Evolutionary conservation across 2,888 invertebrate genomes (phyloP).

Genomic region (Spatulosminthurus flaviceps): DNA sequence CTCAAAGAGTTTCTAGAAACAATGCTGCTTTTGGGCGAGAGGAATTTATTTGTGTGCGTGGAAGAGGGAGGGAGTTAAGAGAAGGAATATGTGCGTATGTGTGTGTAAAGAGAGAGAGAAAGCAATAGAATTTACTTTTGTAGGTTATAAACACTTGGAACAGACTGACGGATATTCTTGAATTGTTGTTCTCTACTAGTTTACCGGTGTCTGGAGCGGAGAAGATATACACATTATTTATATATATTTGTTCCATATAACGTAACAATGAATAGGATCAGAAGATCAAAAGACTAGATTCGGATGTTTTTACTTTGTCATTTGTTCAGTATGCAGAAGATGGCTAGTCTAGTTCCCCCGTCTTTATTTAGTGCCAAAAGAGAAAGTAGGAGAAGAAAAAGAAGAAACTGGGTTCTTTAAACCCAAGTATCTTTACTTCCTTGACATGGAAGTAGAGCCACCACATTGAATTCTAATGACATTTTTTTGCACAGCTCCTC

Average conservation of each 20-base stretch:
- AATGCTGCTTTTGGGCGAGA: slow-evolving; percentile 18
- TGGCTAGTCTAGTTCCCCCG: slow-evolving; percentile 31
- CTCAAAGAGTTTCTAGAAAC: slow-evolving; percentile 33
- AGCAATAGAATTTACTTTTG: not conserved
- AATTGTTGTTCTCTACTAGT: no score
- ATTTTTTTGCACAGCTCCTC: slow-evolving; percentile 26
- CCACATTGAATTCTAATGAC: slow-evolving; percentile 39
- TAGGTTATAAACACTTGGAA: not conserved
- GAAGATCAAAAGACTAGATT: slow-evolving; percentile 46
- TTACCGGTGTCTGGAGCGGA: not conserved
- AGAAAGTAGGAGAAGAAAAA: no score
- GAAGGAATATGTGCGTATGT: not conserved
- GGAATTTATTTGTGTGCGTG: not conserved
- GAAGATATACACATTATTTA: no score
- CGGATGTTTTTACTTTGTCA: slow-evolving; percentile 31
- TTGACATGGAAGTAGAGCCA: slow-evolving; percentile 31
- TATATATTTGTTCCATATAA: not conserved
- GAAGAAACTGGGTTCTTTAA: slow-evolving; percentile 33
- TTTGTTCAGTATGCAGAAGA: slow-evolving; percentile 37
- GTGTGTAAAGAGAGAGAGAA: not conserved
- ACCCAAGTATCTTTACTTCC: slow-evolving; percentile 33
- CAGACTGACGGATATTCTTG: no score
- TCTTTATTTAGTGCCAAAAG: slow-evolving; percentile 37
- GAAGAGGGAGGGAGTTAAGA: not conserved
- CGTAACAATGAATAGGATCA: slow-evolving; percentile 42